phyloP scores from a whole-genome alignment of 2,113 vertebrate genomes.

The Bungarus multicinctus region DNA sequence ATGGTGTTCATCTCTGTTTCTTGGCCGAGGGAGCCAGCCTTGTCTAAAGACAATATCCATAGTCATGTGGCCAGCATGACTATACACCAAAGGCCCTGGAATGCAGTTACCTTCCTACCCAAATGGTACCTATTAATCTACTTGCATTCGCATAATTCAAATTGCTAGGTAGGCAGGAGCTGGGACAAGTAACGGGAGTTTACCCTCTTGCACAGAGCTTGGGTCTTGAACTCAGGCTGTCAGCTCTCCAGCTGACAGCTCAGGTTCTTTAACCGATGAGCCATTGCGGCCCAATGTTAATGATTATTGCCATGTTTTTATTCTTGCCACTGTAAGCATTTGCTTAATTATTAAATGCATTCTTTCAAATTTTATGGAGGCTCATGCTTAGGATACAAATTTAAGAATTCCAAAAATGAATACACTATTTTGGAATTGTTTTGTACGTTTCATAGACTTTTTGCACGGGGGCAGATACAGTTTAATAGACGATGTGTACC shows the following conservation, averaged over 20 bases:
- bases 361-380: background rate
- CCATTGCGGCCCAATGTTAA: background rate
- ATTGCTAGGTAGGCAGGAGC: background rate
- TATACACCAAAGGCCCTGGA: background rate
- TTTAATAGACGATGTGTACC: background rate
- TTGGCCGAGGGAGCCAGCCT: background rate
- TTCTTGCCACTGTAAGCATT: background rate
- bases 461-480: background rate
- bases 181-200: background rate
- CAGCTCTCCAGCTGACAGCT: background rate
- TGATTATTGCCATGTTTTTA: background rate
- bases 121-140: background rate
- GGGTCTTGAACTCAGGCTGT: background rate
- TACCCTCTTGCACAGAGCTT: background rate
- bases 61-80: background rate
- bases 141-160: background rate
- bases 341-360: background rate
- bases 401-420: background rate
- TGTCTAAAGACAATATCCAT: background rate
- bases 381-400: background rate
- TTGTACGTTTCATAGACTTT: background rate
- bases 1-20: background rate
- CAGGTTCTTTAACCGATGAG: background rate
- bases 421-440: background rate
- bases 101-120: background rate